Evolutionary conservation across 2,113 vertebrate species (phyloP).

Genomic region (Condylura cristata): DNA sequence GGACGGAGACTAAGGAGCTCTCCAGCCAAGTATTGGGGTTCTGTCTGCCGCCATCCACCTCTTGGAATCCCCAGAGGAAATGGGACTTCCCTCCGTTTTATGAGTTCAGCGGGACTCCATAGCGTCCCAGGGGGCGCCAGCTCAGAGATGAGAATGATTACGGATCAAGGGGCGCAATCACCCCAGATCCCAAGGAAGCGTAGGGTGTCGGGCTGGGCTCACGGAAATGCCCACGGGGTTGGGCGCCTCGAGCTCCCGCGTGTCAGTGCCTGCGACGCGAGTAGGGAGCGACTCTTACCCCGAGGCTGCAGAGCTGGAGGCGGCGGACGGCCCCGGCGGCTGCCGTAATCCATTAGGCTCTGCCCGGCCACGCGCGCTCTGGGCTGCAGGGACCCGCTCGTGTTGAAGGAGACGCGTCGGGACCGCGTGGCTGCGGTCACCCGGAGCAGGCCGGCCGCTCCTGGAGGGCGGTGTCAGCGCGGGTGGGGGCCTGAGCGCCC

Average conservation of each 20-base stretch:
- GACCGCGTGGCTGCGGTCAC: background rate
- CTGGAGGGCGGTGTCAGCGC: background rate
- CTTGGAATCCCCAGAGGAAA: background rate
- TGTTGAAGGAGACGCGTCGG: background rate
- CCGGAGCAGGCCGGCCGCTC: constrained; percentile 45
- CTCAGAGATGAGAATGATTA: background rate
- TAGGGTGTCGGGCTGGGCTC: background rate
- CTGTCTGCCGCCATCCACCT: background rate
- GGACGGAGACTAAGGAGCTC: background rate
- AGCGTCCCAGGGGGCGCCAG: background rate
- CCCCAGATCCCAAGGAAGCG: background rate
- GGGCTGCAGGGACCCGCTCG: constrained; percentile 22
- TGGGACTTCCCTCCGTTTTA: background rate
- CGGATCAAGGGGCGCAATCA: background rate
- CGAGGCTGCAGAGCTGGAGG: constrained; percentile 60
- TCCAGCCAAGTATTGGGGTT: background rate
- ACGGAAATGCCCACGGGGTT: background rate
- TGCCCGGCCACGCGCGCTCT: constrained; percentile 62
- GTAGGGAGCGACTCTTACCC: constrained; percentile 81
- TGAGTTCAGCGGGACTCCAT: background rate
- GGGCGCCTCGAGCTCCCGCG: background rate
- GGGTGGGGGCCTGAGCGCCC: background rate
- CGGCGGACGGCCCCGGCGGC: constrained; percentile 68
- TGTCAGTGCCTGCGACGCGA: background rate
- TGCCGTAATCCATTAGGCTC: constrained; percentile 85